phyloP scores from a whole-genome alignment of 2,888 invertebrate genomes.

The Nephrotoma flavescens region DNA sequence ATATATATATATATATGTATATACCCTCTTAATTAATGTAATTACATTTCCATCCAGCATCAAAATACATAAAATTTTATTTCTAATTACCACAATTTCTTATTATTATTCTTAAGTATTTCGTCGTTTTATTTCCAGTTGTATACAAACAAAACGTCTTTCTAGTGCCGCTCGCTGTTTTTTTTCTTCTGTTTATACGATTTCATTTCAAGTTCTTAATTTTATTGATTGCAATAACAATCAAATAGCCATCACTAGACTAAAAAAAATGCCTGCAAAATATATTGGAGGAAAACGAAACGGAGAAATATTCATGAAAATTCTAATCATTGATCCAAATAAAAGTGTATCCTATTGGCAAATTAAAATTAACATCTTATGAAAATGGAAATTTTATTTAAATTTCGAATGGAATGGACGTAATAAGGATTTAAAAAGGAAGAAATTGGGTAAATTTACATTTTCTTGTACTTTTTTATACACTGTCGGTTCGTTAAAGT shows the following conservation, averaged over 20 bases:
- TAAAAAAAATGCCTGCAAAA: background rate
- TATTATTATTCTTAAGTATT: background rate
- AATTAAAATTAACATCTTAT: background rate
- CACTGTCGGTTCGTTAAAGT: background rate
- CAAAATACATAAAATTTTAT: background rate
- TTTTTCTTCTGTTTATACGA: background rate
- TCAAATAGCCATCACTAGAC: background rate
- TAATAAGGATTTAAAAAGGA: background rate
- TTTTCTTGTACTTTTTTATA: background rate
- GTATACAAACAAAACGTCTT: background rate
- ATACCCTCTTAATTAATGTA: background rate
- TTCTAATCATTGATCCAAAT: background rate
- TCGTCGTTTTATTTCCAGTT: background rate
- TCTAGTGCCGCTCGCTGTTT: background rate
- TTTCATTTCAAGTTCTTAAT: background rate
- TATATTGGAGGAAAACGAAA: background rate
- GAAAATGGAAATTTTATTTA: background rate
- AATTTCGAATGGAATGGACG: background rate
- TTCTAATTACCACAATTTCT: background rate
- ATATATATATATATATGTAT: background rate
- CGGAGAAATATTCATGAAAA: background rate
- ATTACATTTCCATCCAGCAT: background rate
- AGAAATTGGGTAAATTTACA: background rate
- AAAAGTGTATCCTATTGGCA: background rate
- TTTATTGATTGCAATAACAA: background rate